Conservation (phyloP, 2,797 vertebrate species). For the Perodicticus potto region DNA sequence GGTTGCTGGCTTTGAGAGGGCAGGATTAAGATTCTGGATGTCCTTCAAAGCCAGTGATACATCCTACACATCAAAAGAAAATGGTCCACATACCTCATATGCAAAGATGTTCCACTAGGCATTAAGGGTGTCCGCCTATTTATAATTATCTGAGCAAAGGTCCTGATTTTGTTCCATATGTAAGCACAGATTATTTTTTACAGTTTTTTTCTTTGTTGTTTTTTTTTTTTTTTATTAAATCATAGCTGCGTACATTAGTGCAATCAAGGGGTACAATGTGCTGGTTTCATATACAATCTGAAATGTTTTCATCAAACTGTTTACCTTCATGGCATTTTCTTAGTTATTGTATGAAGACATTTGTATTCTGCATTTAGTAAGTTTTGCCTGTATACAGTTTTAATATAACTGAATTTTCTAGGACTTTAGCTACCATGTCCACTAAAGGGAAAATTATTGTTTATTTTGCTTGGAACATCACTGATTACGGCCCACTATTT, state of each 20-base stretch:
- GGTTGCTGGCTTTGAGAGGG: not conserved
- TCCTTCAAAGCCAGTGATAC: not conserved
- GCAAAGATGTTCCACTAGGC: not conserved
- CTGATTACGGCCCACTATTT: not conserved
- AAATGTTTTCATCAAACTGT: too few relatives aligned
- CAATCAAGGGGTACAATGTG: too few relatives aligned
- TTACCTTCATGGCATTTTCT: too few relatives aligned
- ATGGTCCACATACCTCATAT: not conserved
- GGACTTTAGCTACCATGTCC: not conserved
- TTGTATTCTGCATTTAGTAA: too few relatives aligned
- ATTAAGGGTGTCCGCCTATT: not conserved
- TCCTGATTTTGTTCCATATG: not conserved
- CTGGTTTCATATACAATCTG: too few relatives aligned
- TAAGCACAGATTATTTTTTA: not conserved
- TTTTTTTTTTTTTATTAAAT: too few relatives aligned
- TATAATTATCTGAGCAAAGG: not conserved
- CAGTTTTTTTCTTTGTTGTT: too few relatives aligned
- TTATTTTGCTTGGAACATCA: conserved; percentile 1
- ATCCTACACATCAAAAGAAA: not conserved
- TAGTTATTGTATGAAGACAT: too few relatives aligned
- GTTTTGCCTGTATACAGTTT: not conserved
- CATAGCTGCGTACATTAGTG: too few relatives aligned
- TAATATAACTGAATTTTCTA: not conserved
- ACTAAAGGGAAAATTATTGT: not conserved
- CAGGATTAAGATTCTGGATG: not conserved